Percentiles rank a stretch among this genome's conserved stretches.
phyloP scores from a whole-genome alignment of 2,888 invertebrate genomes.

The Theodoxus fluviatilis region DNA sequence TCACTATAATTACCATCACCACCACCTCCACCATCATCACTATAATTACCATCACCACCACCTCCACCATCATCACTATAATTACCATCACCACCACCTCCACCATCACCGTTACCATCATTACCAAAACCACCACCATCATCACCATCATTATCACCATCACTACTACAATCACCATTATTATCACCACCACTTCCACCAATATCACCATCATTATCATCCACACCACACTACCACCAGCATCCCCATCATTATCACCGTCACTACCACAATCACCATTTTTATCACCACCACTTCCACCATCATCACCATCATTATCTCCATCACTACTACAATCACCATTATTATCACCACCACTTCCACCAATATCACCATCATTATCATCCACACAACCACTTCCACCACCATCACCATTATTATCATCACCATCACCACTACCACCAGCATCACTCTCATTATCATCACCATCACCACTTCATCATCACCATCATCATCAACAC shows the following conservation, averaged over 20 bases:
- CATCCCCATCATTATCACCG: background rate
- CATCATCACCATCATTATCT: background rate
- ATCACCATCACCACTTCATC: no score
- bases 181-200: background rate
- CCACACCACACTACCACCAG: background rate
- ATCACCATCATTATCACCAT: background rate
- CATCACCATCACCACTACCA: no score
- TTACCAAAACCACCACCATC: no score
- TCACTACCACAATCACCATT: background rate
- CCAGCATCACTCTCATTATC: no score
- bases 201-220: background rate
- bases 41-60: background rate
- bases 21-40: background rate
- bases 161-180: background rate
- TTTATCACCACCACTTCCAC: background rate
- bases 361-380: no score
- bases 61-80: background rate
- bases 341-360: no score
- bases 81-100: constrained; percentile 2
- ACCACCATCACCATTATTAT: background rate
- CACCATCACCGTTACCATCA: no score
- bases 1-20: background rate
- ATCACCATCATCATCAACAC: no score
- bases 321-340: background rate
- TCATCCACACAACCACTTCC: no score